A percentile compares a stretch with the other conserved stretches of the same genome.
Conservation (phyloP, 2,888 invertebrate genomes). For the Cosmopolites sordidus region DNA sequence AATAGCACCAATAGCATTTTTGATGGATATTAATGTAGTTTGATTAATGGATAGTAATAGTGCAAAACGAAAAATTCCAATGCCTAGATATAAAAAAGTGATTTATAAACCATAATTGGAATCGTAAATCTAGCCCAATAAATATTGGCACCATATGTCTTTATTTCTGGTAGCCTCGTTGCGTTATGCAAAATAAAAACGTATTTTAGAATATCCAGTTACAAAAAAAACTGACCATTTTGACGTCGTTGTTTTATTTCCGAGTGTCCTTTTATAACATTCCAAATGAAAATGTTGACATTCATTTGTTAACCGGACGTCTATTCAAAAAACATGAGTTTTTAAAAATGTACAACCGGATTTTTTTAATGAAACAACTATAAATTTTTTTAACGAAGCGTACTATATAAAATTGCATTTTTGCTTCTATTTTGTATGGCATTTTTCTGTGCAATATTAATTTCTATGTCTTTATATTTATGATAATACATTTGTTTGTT, state of each 20-base stretch:
- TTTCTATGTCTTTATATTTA: too few relatives aligned
- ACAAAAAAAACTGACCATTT: conserved; percentile 18
- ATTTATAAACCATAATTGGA: not conserved
- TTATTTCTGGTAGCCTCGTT: not conserved
- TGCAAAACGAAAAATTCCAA: too few relatives aligned
- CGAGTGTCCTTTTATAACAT: conserved; percentile 19
- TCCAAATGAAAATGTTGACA: conserved; percentile 21
- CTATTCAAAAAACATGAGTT: not conserved
- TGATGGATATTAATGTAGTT: too few relatives aligned
- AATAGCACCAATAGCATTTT: too few relatives aligned
- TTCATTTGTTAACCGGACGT: conserved; percentile 12
- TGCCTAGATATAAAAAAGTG: too few relatives aligned
- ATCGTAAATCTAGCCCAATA: not conserved
- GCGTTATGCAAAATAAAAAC: not conserved
- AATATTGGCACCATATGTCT: conserved; percentile 2
- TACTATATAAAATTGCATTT: not conserved
- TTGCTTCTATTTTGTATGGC: too few relatives aligned
- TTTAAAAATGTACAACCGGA: not conserved
- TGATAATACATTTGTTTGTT: too few relatives aligned
- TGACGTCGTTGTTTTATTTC: conserved; percentile 16
- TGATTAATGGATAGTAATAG: too few relatives aligned
- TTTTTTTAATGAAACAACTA: not conserved
- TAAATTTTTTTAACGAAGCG: not conserved
- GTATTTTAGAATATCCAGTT: not conserved
- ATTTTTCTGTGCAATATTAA: too few relatives aligned